A percentile compares a stretch with the other conserved stretches of the same genome.
phyloP scores from a whole-genome alignment of 2,888 invertebrate species.

The Prosopocoilus inquinatus region DNA sequence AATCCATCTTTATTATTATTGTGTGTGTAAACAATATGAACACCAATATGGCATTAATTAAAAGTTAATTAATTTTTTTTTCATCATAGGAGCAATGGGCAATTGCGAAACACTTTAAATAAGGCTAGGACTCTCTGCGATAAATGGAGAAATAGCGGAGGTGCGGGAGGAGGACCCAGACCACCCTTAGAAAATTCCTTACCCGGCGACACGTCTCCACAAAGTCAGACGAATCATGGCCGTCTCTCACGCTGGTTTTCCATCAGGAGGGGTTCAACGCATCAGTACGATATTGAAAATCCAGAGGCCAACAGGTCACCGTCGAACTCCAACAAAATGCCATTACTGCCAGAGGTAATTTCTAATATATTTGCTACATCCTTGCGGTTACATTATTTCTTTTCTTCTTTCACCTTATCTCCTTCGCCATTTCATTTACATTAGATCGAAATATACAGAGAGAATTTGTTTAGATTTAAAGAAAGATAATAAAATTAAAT shows the following conservation, averaged over 20 bases:
- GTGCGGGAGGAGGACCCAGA: slow-evolving; percentile 40
- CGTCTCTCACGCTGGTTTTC: slow-evolving; percentile 87
- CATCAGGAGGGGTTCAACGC: slow-evolving; percentile 76
- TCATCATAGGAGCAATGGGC: slow-evolving; percentile 66
- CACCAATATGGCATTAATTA: not conserved
- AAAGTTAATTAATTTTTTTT: slow-evolving; percentile 4
- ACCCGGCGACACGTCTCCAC: slow-evolving; percentile 41
- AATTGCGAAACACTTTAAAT: slow-evolving; percentile 76
- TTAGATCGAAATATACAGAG: too few species aligned
- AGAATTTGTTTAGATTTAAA: too few species aligned
- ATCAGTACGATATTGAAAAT: slow-evolving; percentile 74
- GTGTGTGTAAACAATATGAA: too few species aligned
- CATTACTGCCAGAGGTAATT: slow-evolving; percentile 74
- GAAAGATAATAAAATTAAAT: too few species aligned
- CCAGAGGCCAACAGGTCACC: slow-evolving; percentile 47
- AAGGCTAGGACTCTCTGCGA: slow-evolving; percentile 81
- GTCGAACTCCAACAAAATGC: slow-evolving; percentile 63
- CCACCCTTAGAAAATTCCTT: slow-evolving; percentile 40
- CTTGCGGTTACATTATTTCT: not conserved
- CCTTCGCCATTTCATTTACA: too few species aligned
- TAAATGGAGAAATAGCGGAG: slow-evolving; percentile 65
- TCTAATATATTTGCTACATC: not conserved
- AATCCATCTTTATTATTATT: too few species aligned
- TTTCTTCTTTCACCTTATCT: too few species aligned
- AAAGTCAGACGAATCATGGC: slow-evolving; percentile 54